Conservation (phyloP, 2,888 invertebrate genomes). For the Pristionchus japonicus region DNA sequence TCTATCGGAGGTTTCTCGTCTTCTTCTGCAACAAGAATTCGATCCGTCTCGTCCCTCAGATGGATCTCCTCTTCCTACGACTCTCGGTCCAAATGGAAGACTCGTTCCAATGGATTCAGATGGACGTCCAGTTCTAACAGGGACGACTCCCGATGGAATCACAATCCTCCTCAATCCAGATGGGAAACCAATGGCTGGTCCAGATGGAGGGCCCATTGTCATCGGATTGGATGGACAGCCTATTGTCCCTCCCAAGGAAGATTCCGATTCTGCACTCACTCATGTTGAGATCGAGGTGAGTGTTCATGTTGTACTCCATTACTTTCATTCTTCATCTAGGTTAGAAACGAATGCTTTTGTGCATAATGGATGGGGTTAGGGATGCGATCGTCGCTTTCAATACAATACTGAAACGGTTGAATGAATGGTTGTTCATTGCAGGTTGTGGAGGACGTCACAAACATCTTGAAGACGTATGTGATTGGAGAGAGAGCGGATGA, state of each 20-base stretch:
- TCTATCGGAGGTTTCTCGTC: conserved; percentile 62
- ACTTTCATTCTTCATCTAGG: not conserved
- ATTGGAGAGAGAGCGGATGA: conserved; percentile 70
- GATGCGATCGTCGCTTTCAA: not conserved
- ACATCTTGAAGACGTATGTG: conserved; percentile 73
- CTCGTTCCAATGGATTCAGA: conserved; percentile 15
- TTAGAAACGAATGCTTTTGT: no score
- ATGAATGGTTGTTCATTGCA: conserved; percentile 53
- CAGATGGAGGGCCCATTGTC: conserved; percentile 18
- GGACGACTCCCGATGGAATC: conserved; percentile 9
- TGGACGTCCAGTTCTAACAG: conserved; percentile 20
- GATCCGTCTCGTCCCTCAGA: not conserved
- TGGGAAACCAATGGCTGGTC: conserved; percentile 22
- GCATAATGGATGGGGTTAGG: no score
- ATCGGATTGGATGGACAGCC: conserved; percentile 54
- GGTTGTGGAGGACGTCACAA: conserved; percentile 72
- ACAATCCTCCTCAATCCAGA: not conserved
- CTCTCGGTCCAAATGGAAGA: not conserved
- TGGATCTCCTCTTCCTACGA: not conserved
- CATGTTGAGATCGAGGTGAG: conserved; percentile 65
- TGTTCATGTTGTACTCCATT: not conserved
- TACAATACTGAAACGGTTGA: not conserved
- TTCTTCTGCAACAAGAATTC: conserved; percentile 53
- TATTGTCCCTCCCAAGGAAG: conserved; percentile 57
- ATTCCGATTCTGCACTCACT: conserved; percentile 68